Evolutionary conservation across 1,140 invertebrate species (phyloP).

Genomic region (Drepana arcuata): DNA sequence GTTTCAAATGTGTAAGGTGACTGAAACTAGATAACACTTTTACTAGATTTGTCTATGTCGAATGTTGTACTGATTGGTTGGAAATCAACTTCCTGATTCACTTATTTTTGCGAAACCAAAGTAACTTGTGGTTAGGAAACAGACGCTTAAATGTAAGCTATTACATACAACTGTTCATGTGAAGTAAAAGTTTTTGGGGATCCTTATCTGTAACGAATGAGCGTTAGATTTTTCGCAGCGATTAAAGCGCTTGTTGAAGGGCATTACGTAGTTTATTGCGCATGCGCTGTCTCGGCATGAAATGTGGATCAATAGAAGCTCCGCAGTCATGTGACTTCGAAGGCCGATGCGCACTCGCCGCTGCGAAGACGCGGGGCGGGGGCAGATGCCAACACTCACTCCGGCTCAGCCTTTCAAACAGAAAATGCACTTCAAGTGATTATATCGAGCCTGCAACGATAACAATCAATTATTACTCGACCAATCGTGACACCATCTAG

Average conservation of each 20-base stretch:
- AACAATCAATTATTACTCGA: no score
- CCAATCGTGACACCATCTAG: no score
- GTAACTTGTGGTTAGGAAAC: no score
- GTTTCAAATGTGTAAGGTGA: background rate
- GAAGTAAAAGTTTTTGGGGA: no score
- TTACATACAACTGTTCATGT: constrained; percentile 2
- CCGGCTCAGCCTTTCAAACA: no score
- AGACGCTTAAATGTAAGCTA: no score
- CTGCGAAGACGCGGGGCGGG: no score
- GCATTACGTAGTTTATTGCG: constrained; percentile 8
- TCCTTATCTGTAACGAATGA: constrained; percentile 3
- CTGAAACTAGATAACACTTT: constrained; percentile 2
- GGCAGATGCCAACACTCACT: no score
- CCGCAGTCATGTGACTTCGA: constrained; percentile 17
- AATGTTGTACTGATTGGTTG: no score
- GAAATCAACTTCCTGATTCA: background rate
- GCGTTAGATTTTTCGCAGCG: constrained; percentile 8
- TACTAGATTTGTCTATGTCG: constrained; percentile 1
- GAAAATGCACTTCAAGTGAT: no score
- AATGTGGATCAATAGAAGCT: constrained; percentile 18
- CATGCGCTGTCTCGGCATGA: constrained; percentile 6
- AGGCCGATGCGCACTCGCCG: constrained; percentile 7
- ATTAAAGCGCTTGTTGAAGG: constrained; percentile 17
- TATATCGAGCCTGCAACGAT: no score
- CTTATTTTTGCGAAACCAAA: background rate